Base-by-base conservation (phyloP, 2,113 vertebrate species). In the Plecturocebus donacophilus region DNA sequence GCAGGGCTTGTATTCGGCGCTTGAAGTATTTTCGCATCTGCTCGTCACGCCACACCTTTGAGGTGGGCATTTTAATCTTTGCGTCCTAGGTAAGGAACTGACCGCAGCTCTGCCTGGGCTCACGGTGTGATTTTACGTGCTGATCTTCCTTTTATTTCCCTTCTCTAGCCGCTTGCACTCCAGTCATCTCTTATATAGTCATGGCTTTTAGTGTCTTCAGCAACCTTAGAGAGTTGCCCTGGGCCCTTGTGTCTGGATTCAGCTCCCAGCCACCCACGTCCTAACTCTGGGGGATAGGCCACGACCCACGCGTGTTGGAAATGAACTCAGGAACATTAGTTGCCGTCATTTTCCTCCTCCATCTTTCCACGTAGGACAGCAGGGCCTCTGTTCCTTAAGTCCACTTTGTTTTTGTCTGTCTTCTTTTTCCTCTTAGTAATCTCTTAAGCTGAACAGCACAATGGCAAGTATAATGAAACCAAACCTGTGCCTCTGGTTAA, bases 21-120 rank as follows among this genome's bases (percentile, higher is more conserved):
- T 7, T 2, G 10, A 6, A 45, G 9, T 6, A 0, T 13, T 2
- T 25, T 0, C 3, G 47, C 1, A 4, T 52, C 27, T 35, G 9
- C 25, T 19, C 38, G 56, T 49, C 27, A 23, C 2, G 1, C 0
- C 4, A 11, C n/a, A 23, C 87, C 47, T 42, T 12, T 6, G n/a
- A 8, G 25, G 4, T 73, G 40, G 17, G 16, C 8, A 1, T 16
- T 83, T 87, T 17, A 17, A 0, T 58, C 32, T 42, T 23, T 79
- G 6, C 19, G 27, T 76, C 3, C 7, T 75, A 35, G 76, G 11
- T 40, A 23, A 58, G 35, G 30, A 6, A 64, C 40, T 25, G 81
- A 12, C 25, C 40, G 1, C 47, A 1, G 75, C 14, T 40, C 77
- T 49, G 30, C 35, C 73, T 2, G 17, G 45, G 81, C 56, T 40